Evolutionary conservation across 2,888 invertebrate species (phyloP), one percentile per base, ranked within the genome.

Genomic region (Nineta flava): DNA sequence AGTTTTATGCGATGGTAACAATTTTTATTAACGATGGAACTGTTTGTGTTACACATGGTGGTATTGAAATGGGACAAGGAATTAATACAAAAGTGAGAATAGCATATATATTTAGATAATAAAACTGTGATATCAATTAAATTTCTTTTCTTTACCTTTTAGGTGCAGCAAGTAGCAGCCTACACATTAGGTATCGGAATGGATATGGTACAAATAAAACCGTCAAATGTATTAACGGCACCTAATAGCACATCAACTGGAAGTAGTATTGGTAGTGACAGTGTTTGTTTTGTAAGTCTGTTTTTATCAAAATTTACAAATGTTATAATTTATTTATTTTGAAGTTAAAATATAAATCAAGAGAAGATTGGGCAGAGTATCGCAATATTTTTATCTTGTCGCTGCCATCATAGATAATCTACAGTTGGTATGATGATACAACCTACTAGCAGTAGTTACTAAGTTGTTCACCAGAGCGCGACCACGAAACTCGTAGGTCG

Each of bases 61-160:
- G 83, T 2, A 69, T 82, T 31, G 85, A 86, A 69, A 76, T 81
- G 59, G 91, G 91, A 0, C 91, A 91, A 68, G 90, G 90, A 9
- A 73, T 86, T 45, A 83, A 87, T 55, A 87, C 87, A 0, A 87
- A 87, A 72, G 26, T 26, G 7, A 26, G 26, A 26, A 6, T 7
- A 26, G 2, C 26, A 5, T 19, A 19, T 19, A 19, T 19, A 5
- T 19, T 19, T 19, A 3, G 19, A 5, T 19, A 3, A 19, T n/a
- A 19, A 5, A 19, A 19, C 19, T 19, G n/a, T n/a, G n/a, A n/a
- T 19, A 19, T 2, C 5, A 19, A 19, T 5, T 19, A 5, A 19
- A 19, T 19, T 19, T 19, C 2, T 19, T 19, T n/a, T n/a, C n/a
- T n/a, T n/a, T n/a, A 6, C 4, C 7, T 26, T 26, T 26, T 6